phyloP scores from a whole-genome alignment of 2,113 vertebrate species.

The Phrynocephalus versicolor region DNA sequence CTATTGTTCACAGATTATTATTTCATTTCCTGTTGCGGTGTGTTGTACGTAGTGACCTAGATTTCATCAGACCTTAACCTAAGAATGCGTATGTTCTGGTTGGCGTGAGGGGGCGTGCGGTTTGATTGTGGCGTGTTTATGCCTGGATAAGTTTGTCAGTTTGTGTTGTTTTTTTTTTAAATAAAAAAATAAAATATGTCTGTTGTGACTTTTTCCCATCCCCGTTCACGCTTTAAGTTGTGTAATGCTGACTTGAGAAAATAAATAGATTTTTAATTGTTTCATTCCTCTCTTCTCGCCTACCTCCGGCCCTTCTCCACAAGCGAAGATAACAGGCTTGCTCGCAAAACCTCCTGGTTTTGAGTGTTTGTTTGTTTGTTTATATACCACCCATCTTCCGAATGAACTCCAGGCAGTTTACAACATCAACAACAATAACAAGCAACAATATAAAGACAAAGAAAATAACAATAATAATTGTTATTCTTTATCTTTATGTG shows the following conservation, averaged over 20 bases:
- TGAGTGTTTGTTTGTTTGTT: too few species aligned
- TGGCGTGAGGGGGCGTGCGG: conserved; percentile 48
- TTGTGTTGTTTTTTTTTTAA: too few species aligned
- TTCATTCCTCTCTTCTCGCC: background rate
- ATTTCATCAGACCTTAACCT: conserved; percentile 59
- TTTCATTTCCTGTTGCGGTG: conserved; percentile 44
- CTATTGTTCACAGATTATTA: conserved; percentile 48
- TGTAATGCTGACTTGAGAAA: conserved; percentile 69
- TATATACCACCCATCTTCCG: too few species aligned
- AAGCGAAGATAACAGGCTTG: too few species aligned
- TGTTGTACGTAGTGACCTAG: conserved; percentile 59
- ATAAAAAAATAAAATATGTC: conserved; percentile 42
- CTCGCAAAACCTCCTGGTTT: too few species aligned
- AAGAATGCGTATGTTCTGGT: conserved; percentile 52
- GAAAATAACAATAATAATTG: too few species aligned
- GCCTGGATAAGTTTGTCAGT: conserved; percentile 51
- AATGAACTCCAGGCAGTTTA: too few species aligned
- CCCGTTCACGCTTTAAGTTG: conserved; percentile 62
- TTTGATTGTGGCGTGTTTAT: conserved; percentile 53
- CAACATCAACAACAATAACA: too few species aligned
- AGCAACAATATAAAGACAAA: too few species aligned
- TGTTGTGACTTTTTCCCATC: conserved; percentile 63
- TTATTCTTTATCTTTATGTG: too few species aligned
- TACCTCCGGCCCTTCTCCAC: background rate
- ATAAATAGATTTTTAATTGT: conserved; percentile 75